Evolutionary conservation across 2,888 invertebrate genomes (phyloP), one percentile per base, ranked within the genome.

Genomic region (Thalpophila matura): DNA sequence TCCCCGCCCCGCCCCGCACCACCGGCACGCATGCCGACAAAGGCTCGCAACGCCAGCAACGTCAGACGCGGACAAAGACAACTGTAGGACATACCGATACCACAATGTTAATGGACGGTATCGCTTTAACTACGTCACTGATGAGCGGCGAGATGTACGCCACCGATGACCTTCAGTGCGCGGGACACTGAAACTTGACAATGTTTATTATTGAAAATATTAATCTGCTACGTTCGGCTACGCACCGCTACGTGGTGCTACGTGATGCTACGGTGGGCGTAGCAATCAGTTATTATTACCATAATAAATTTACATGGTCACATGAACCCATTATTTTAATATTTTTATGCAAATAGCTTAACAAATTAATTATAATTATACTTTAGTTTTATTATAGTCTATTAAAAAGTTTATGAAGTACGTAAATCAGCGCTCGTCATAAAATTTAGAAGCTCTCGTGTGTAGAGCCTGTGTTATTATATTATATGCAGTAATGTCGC

Each of bases 21-120:
- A 54, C 18, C 10, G 26, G 51, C 58, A 16, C 22, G 58, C 69
- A 55, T 49, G 72, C 79, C 69, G 74, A 78, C 84, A 82, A 81
- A 83, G 80, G 67, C 74, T 47, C 24, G 53, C 49, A 40, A 51
- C 59, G 54, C 67, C 63, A 46, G 54, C 72, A 46, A 40, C 51
- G 43, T 47, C 46, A 54, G 46, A 38, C 70, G 55, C 45, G 55
- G 46, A 57, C 69, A 58, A 50, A 59, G 55, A 72, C 65, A 65
- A 57, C 62, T 45, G 45, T 59, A 58, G 45, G 57, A 56, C 59
- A 68, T 49, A 62, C 55, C 38, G 45, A 58, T 43, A 62, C 20
- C 49, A 38, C 58, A 43, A 53, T 57, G 38, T 66, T 65, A 71
- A 61, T 51, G 43, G 22, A 35, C 38, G 43, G 4, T 14, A 16